These are phyloP conservation scores for Orchesellides sinensis DNA, from an alignment of 2,888 invertebrate species.

Conservation along the genomic window DNA sequence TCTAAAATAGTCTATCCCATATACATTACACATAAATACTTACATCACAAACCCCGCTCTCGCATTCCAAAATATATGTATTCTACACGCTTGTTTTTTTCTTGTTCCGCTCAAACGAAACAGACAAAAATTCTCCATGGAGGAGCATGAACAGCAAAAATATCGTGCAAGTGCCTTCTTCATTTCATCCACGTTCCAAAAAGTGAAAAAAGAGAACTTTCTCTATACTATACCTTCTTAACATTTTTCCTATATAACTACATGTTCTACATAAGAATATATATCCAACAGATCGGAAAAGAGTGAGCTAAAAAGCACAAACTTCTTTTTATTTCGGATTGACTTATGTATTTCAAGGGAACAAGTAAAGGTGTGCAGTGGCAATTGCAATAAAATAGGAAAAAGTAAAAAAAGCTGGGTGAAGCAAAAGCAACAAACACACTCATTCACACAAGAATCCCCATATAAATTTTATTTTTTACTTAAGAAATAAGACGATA, in stretches of 20 bases:
- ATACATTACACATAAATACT: not conserved
- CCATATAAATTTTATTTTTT: no score
- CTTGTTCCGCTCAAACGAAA: constrained; percentile 64
- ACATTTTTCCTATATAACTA: constrained; percentile 10
- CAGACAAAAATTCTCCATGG: constrained; percentile 67
- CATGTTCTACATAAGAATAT: constrained; percentile 39
- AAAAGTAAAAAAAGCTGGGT: not conserved
- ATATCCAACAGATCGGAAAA: constrained; percentile 67
- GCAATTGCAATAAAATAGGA: constrained; percentile 61
- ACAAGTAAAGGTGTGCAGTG: constrained; percentile 53
- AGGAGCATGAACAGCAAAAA: no score
- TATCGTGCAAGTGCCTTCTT: no score
- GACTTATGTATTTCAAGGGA: constrained; percentile 65
- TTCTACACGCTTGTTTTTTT: not conserved
- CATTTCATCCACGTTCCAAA: constrained; percentile 66
- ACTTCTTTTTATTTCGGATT: constrained; percentile 45
- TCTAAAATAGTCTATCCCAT: not conserved
- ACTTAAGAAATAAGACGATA: no score
- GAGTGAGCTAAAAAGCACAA: constrained; percentile 48
- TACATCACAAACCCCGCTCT: not conserved
- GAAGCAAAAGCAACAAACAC: constrained; percentile 49
- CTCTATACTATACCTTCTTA: not conserved
- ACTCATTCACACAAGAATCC: constrained; percentile 61
- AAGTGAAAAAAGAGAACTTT: constrained; percentile 36
- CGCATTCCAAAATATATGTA: constrained; percentile 8